Conservation (phyloP, 2,113 vertebrate genomes). For the Halichoerus grypus region DNA sequence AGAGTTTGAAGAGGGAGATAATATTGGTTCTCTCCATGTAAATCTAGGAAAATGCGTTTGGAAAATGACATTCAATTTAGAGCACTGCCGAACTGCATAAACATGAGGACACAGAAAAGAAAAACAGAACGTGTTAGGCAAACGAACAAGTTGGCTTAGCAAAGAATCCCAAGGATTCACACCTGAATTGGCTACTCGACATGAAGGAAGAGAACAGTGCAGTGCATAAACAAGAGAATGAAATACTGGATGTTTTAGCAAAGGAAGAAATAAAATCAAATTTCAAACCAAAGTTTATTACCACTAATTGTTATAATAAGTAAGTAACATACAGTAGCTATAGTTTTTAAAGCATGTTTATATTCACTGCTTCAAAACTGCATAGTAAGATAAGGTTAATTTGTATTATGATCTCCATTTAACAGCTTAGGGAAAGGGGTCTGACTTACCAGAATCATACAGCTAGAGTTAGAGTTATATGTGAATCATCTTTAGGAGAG, state of each 20-base stretch:
- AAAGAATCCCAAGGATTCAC: not conserved
- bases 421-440: not conserved
- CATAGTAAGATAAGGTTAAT: not conserved
- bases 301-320: not conserved
- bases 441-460: not conserved
- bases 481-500: not conserved
- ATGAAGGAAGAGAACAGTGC: not conserved
- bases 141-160: slow-evolving; percentile 26
- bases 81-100: slow-evolving; percentile 26
- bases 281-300: not conserved
- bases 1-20: slow-evolving; percentile 25
- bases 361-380: not conserved
- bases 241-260: not conserved
- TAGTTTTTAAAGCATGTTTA: not conserved
- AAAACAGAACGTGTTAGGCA: slow-evolving; percentile 14
- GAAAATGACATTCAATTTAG: slow-evolving; percentile 66
- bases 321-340: not conserved
- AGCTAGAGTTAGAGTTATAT: not conserved
- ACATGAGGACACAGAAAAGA: slow-evolving; percentile 38
- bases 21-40: slow-evolving; percentile 44
- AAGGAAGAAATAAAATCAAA: not conserved
- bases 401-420: not conserved
- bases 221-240: not conserved
- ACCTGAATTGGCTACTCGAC: not conserved
- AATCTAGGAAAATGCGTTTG: slow-evolving; percentile 51